phyloP scores from a whole-genome alignment of 2,113 vertebrate genomes.

The Lepisosteus osseus region DNA sequence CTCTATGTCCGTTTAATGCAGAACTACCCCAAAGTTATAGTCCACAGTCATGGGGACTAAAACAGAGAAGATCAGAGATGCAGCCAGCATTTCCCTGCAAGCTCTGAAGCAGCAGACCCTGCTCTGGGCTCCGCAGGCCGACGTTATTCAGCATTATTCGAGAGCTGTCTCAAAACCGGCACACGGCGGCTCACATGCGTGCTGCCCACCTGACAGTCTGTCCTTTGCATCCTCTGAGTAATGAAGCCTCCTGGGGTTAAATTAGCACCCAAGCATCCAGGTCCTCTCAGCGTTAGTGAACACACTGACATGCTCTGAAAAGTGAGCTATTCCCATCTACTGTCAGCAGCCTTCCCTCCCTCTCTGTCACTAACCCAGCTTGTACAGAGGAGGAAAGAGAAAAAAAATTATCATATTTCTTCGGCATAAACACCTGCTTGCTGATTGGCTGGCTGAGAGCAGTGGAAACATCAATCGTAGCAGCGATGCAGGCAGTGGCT shows the following conservation, averaged over 20 bases:
- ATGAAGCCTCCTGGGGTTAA: slow-evolving; percentile 37
- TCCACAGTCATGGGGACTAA: background rate
- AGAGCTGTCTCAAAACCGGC: background rate
- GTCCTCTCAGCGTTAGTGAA: slow-evolving; percentile 35
- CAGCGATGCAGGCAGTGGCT: slow-evolving; percentile 24
- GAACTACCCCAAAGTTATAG: background rate
- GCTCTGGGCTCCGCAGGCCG: background rate
- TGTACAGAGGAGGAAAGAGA: slow-evolving; percentile 11
- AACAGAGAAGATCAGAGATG: background rate
- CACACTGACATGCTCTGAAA: slow-evolving; percentile 30
- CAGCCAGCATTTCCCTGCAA: background rate
- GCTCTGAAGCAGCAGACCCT: background rate
- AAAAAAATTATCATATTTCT: slow-evolving; percentile 33
- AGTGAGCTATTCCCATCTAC: slow-evolving; percentile 39
- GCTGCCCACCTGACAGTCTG: slow-evolving; percentile 48
- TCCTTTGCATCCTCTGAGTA: slow-evolving; percentile 36
- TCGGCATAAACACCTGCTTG: slow-evolving; percentile 33
- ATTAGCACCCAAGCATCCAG: slow-evolving; percentile 36
- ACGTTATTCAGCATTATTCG: slow-evolving; percentile 35
- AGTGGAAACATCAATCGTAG: slow-evolving; percentile 33
- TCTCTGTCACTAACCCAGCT: slow-evolving; percentile 36
- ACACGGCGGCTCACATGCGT: slow-evolving; percentile 13
- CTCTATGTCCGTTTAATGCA: no score
- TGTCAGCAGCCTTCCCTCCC: slow-evolving; percentile 33
- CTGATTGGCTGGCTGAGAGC: slow-evolving; percentile 16